Evolutionary conservation across 2,888 invertebrate species (phyloP).

Genomic region (Chesias legatella): DNA sequence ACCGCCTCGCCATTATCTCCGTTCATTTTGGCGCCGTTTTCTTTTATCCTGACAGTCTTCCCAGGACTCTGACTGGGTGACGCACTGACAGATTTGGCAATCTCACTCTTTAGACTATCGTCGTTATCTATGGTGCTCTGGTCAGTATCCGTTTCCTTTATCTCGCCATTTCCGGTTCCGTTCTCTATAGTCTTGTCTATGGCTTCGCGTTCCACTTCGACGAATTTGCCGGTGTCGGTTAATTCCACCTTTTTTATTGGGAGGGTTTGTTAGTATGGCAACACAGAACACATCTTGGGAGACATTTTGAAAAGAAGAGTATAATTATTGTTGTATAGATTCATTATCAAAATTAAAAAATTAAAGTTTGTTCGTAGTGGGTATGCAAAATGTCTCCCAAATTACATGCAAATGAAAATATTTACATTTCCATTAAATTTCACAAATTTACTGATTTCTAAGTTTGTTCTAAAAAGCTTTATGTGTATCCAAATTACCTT

Average conservation of each 20-base stretch:
- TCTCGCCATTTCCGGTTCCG: constrained; percentile 28
- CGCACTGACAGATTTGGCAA: constrained; percentile 37
- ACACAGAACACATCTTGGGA: constrained; percentile 46
- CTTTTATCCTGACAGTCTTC: constrained; percentile 69
- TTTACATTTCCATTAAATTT: constrained; percentile 12
- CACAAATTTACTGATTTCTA: too few species aligned
- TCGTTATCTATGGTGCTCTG: constrained; percentile 32
- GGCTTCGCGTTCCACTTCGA: constrained; percentile 69
- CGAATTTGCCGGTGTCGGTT: constrained; percentile 75
- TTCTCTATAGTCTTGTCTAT: constrained; percentile 29
- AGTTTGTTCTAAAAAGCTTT: constrained; percentile 5
- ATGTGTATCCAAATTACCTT: constrained; percentile 50
- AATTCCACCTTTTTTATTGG: constrained; percentile 74
- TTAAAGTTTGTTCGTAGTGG: too few species aligned
- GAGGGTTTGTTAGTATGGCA: constrained; percentile 62
- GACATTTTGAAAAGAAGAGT: constrained; percentile 25
- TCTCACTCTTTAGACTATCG: constrained; percentile 31
- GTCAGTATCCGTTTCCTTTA: constrained; percentile 28
- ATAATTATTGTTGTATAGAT: too few species aligned
- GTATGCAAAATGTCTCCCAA: constrained; percentile 34
- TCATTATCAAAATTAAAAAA: too few species aligned
- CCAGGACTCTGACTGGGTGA: constrained; percentile 65
- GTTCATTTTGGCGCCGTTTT: constrained; percentile 63
- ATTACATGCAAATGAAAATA: constrained; percentile 26
- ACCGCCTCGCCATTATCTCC: constrained; percentile 54